A percentile compares a stretch with the other conserved stretches of the same genome.
Conservation (phyloP, 2,113 vertebrate species). For the Cynoglossus semilaevis region DNA sequence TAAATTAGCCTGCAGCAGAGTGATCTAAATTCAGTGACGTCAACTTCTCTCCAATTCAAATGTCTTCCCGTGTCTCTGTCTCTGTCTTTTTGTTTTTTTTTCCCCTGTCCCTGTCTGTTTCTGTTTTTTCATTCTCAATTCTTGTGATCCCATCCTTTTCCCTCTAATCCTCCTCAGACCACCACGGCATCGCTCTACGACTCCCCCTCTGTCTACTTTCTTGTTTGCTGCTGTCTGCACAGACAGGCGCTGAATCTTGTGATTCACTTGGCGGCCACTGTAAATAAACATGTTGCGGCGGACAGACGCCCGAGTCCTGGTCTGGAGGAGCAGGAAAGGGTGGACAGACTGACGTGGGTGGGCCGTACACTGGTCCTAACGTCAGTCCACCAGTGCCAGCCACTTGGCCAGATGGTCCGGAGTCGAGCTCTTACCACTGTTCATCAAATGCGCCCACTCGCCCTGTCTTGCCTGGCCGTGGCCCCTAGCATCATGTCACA, state of each 20-base stretch:
- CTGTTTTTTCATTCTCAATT: slow-evolving; percentile 60
- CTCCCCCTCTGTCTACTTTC: slow-evolving; percentile 20
- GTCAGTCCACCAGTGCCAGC: slow-evolving; percentile 46
- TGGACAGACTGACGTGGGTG: slow-evolving; percentile 69
- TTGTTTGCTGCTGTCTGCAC: slow-evolving; percentile 40
- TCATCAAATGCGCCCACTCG: slow-evolving; percentile 47
- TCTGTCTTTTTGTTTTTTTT: neutral
- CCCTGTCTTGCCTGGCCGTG: slow-evolving; percentile 51
- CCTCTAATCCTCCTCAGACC: neutral
- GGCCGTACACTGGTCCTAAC: slow-evolving; percentile 49
- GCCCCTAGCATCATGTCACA: slow-evolving; percentile 63
- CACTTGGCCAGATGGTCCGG: slow-evolving; percentile 65
- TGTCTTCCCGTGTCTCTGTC: slow-evolving; percentile 20
- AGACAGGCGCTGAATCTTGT: slow-evolving; percentile 36
- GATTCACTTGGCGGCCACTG: slow-evolving; percentile 60
- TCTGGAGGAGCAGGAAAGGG: slow-evolving; percentile 46
- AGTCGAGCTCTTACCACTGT: slow-evolving; percentile 48
- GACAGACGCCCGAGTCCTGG: slow-evolving; percentile 63
- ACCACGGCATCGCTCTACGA: neutral
- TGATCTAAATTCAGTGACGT: slow-evolving; percentile 28
- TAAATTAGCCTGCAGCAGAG: slow-evolving; percentile 22
- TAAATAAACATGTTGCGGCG: slow-evolving; percentile 64
- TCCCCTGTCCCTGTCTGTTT: slow-evolving; percentile 26
- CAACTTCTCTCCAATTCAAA: slow-evolving; percentile 9
- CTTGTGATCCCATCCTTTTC: slow-evolving; percentile 64